phyloP scores from a whole-genome alignment of 2,888 invertebrate species.

The Nymphalis polychloros region DNA sequence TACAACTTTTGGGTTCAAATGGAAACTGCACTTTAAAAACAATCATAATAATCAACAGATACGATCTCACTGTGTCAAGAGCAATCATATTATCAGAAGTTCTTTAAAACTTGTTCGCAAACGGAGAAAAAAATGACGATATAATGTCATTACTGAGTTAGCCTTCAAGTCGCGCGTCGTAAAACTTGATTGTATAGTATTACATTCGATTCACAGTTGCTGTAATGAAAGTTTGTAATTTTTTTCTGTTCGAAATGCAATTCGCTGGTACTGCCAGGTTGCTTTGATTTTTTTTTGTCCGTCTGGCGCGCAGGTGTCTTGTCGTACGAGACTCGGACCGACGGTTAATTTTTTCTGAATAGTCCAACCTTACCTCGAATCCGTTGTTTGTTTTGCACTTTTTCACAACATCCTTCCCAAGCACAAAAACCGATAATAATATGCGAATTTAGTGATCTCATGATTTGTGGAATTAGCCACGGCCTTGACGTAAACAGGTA shows the following conservation, averaged over 20 bases:
- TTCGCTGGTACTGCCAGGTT: constrained; percentile 35
- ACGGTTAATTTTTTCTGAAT: constrained; percentile 56
- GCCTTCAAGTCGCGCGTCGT: constrained; percentile 22
- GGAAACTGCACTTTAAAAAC: not conserved
- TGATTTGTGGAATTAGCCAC: constrained; percentile 35
- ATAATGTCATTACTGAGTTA: constrained; percentile 29
- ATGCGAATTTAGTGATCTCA: constrained; percentile 40
- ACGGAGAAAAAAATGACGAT: constrained; percentile 19
- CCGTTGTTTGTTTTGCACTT: constrained; percentile 63
- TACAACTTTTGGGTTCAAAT: not conserved
- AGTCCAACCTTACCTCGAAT: constrained; percentile 56
- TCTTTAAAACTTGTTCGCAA: constrained; percentile 6
- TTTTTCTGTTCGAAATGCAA: constrained; percentile 32
- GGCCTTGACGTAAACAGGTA: constrained; percentile 37
- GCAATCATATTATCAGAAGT: not conserved
- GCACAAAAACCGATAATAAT: constrained; percentile 40
- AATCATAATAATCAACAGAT: not conserved
- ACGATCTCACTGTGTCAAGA: constrained; percentile 2
- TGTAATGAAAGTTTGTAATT: constrained; percentile 34
- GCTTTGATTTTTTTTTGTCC: constrained; percentile 60
- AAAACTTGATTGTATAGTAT: constrained; percentile 26
- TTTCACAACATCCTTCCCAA: constrained; percentile 52
- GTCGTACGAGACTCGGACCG: constrained; percentile 50
- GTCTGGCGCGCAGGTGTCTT: constrained; percentile 74
- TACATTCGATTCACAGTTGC: constrained; percentile 30